Base-by-base conservation (phyloP, 2,797 vertebrate species). In the Cuniculus paca region DNA sequence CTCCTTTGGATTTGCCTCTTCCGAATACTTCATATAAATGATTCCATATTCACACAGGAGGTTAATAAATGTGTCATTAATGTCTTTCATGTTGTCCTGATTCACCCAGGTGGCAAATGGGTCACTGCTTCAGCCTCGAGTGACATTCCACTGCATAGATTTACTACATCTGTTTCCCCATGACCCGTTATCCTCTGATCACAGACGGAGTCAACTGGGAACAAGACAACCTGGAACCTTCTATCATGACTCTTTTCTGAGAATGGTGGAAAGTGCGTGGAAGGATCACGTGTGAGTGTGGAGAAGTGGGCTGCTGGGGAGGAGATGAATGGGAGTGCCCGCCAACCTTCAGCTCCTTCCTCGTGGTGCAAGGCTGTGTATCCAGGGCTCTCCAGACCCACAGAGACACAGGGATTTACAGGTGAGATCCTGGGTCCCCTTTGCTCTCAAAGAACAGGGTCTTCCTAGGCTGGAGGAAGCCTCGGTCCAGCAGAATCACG, bases 401-500 rank as follows among this genome's bases (percentile, higher is more conserved):
- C 24, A 48, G 42, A 34, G 28, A 50, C 36, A 4, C 8, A 77
- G 45, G 7, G 19, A 56, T 34, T 8, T 17, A 22, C 14, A 61
- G 31, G 5, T 17, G 19, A 93, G 88, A 68, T 52, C 19, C 13
- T 0, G 0, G 82, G 70, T 6, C 39, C 36, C 19, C 82, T 78
- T 39, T 10, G 22, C 10, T 42, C 61, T 19, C 6, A 13, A 65
- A 90, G 81, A 87, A 70, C 1, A 10, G 22, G 14, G 16, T 14
- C 42, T 82, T 34, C 11, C 52, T 36, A 80, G 36, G 65, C 94
- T 20, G 50, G 39, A 79, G 50, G 81, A 0, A 2, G 4, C 4
- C 45, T 56, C 20, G n/a, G 56, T 17, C 16, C 6, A 12, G 61
- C 2, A 0, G 60, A 54, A 6, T 42, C 20, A 2, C 0, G 0